A percentile compares a stretch with the other conserved stretches of the same genome.
These are phyloP conservation scores for Hemitrygon akajei DNA, from an alignment of 2,797 vertebrate genomes.

Conservation along the genomic window DNA sequence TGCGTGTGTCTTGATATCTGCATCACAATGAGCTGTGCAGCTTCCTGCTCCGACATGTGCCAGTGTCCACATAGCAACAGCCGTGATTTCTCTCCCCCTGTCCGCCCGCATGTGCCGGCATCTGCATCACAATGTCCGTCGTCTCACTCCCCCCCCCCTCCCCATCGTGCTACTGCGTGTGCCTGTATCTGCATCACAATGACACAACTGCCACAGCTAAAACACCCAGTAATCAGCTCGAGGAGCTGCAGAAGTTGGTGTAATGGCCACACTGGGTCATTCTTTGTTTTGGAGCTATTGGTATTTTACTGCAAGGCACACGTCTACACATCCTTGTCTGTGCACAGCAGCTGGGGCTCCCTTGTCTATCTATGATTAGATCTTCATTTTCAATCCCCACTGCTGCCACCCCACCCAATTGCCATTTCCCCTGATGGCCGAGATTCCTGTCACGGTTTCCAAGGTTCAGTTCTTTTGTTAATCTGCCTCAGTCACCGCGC, in stretches of 20 bases:
- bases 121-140: conserved; percentile 29
- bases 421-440: too few relatives aligned
- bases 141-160: neutral
- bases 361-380: neutral
- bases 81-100: neutral
- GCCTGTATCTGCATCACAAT: conserved; percentile 25
- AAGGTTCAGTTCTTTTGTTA: neutral
- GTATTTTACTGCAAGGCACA: conserved; percentile 10
- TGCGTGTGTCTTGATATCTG: neutral
- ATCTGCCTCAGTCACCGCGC: neutral
- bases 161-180: neutral
- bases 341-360: neutral
- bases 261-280: neutral
- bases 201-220: neutral
- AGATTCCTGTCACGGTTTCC: neutral
- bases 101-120: conserved; percentile 22
- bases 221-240: conserved; percentile 19
- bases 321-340: neutral
- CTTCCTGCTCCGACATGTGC: neutral
- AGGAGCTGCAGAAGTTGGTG: neutral
- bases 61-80: conserved; percentile 23
- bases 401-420: too few relatives aligned
- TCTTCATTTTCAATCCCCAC: neutral
- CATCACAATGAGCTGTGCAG: conserved; percentile 7
- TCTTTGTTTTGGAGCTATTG: conserved; percentile 4